Conservation (phyloP, 64 coral and sea anemone genomes). For the Dendrophyllia cribrosa region DNA sequence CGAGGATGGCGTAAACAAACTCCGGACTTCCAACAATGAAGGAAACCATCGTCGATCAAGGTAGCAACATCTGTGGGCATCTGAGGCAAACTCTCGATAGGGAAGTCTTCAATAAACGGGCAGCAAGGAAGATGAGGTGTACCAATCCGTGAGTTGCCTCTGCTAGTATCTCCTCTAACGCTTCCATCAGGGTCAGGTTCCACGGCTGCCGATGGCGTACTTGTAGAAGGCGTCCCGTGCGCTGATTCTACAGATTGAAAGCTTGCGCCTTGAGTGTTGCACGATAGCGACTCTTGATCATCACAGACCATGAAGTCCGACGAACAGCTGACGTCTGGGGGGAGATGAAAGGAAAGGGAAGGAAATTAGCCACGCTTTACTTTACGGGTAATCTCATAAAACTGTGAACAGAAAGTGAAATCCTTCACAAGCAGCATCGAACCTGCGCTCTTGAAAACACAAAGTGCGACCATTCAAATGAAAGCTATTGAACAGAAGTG, state of each 20-base stretch:
- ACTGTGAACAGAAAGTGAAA: no score
- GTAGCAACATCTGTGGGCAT: conserved; percentile 70
- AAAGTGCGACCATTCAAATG: no score
- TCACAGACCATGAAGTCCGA: not conserved
- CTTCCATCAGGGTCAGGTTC: not conserved
- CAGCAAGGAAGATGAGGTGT: conserved; percentile 57
- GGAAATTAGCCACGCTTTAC: no score
- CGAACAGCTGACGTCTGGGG: not conserved
- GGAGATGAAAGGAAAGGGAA: not conserved
- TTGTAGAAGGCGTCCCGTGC: not conserved
- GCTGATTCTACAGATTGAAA: not conserved
- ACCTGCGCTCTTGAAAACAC: no score
- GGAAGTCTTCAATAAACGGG: conserved; percentile 54
- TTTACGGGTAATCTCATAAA: no score
- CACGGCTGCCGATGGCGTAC: not conserved
- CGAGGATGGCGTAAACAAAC: conserved; percentile 78
- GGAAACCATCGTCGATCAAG: conserved; percentile 76
- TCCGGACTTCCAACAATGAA: conserved; percentile 94
- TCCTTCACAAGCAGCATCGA: no score
- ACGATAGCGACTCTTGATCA: not conserved
- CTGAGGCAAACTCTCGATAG: conserved; percentile 41
- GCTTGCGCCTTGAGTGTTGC: not conserved
- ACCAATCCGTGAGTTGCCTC: not conserved
- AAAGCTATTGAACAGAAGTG: no score
- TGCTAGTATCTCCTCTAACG: not conserved